These are phyloP conservation scores for Pammene aurita DNA, from an alignment of 2,888 invertebrate genomes.

Conservation along the genomic window DNA sequence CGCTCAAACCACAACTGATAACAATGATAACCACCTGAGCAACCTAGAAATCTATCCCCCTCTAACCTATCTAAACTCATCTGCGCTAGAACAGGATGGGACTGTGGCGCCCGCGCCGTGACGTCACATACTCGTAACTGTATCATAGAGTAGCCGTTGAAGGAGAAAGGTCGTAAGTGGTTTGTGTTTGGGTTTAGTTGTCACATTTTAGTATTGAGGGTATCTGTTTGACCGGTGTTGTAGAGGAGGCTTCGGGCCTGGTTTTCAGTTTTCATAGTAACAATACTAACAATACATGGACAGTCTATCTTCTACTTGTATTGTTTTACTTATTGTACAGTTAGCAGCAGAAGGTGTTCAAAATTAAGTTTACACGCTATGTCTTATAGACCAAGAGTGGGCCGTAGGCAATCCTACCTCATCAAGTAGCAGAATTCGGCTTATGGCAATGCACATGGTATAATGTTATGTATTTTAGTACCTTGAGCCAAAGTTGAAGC, in stretches of 20 bases:
- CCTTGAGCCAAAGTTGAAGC: no score
- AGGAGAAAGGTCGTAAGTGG: not conserved
- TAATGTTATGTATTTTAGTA: no score
- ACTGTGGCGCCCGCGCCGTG: conserved; percentile 15
- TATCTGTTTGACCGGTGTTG: not conserved
- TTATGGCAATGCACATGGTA: no score
- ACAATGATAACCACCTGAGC: conserved; percentile 26
- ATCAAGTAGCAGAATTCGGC: no score
- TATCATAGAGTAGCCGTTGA: not conserved
- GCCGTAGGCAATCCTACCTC: no score
- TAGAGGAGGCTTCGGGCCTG: not conserved
- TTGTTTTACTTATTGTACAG: no score
- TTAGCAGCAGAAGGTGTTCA: no score
- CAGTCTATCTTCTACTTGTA: not conserved
- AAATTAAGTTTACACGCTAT: no score
- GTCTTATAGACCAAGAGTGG: no score
- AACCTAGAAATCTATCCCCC: conserved; percentile 10
- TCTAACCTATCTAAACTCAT: not conserved
- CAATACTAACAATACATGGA: not conserved
- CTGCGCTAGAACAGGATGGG: not conserved
- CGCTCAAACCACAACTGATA: conserved; percentile 15
- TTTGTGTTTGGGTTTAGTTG: not conserved
- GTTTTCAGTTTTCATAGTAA: not conserved
- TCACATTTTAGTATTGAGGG: not conserved
- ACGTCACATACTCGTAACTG: conserved; percentile 19